These are phyloP conservation scores for Cichladusa arquata DNA, from an alignment of 2,113 vertebrate genomes.

Conservation along the genomic window DNA sequence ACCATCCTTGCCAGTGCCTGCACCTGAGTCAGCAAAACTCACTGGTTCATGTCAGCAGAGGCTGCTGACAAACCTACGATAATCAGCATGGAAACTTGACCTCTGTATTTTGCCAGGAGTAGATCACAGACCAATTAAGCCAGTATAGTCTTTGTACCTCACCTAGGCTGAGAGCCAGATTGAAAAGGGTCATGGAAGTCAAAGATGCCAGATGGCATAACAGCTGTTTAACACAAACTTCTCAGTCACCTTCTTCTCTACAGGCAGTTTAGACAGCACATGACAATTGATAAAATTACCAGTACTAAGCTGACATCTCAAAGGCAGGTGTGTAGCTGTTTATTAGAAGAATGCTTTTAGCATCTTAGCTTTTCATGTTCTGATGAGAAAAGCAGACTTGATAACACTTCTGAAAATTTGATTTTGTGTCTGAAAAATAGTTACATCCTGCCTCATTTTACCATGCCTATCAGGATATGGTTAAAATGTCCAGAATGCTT, in stretches of 20 bases:
- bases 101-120: conserved; percentile 34
- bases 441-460: background rate
- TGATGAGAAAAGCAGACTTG: background rate
- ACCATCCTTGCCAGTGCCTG: background rate
- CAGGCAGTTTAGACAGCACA: background rate
- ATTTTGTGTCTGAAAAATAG: background rate
- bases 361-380: background rate
- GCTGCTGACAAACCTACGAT: conserved; percentile 18
- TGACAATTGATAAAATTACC: conserved; percentile 1
- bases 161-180: conserved; percentile 56
- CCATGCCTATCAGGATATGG: background rate
- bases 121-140: conserved; percentile 60
- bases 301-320: background rate
- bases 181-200: conserved; percentile 31
- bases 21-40: conserved; percentile 40
- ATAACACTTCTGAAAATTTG: background rate
- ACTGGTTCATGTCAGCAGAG: background rate
- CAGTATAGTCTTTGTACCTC: background rate
- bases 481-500: background rate
- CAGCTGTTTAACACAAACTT: conserved; percentile 58
- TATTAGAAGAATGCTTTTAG: background rate
- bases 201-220: conserved; percentile 56
- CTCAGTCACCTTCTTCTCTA: conserved; percentile 41
- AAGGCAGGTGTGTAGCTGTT: background rate
- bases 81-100: conserved; percentile 45